phyloP scores from a whole-genome alignment of 2,888 invertebrate genomes.

The Metalampra italica region DNA sequence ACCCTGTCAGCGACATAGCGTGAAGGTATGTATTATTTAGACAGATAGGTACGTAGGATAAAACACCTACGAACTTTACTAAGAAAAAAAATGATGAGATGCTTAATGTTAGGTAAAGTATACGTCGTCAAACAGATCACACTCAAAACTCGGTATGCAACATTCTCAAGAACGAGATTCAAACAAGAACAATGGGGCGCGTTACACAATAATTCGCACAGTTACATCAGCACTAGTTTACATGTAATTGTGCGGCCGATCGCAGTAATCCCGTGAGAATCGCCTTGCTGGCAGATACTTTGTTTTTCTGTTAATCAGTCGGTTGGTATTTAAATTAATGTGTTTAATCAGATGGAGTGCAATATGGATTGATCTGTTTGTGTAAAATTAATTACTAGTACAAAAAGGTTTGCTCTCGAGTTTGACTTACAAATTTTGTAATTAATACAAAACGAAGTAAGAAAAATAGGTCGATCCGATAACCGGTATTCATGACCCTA shows the following conservation, averaged over 20 bases:
- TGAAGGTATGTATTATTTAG: neutral
- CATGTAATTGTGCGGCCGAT: neutral
- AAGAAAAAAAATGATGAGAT: too few relatives aligned
- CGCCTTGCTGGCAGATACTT: conserved; percentile 10
- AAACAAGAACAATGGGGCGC: conserved; percentile 2
- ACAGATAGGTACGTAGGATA: too few relatives aligned
- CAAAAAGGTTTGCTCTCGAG: too few relatives aligned
- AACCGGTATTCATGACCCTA: too few relatives aligned
- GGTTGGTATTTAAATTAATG: conserved; percentile 2
- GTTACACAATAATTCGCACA: conserved; percentile 28
- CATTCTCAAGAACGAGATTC: neutral
- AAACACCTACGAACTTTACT: too few relatives aligned
- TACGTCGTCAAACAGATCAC: neutral
- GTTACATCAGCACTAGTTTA: conserved; percentile 24
- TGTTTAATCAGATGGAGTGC: neutral
- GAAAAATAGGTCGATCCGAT: too few relatives aligned
- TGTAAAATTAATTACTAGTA: too few relatives aligned
- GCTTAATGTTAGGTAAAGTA: too few relatives aligned
- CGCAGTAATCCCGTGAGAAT: conserved; percentile 23
- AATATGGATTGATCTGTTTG: neutral
- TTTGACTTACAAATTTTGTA: too few relatives aligned
- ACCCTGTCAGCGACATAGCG: too few relatives aligned
- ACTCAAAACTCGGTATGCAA: conserved; percentile 5
- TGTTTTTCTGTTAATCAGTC: conserved; percentile 17
- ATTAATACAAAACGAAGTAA: too few relatives aligned